Evolutionary conservation across 1,140 invertebrate genomes (phyloP), one percentile per base, ranked within the genome.

Genomic region (Onthophagus taurus): DNA sequence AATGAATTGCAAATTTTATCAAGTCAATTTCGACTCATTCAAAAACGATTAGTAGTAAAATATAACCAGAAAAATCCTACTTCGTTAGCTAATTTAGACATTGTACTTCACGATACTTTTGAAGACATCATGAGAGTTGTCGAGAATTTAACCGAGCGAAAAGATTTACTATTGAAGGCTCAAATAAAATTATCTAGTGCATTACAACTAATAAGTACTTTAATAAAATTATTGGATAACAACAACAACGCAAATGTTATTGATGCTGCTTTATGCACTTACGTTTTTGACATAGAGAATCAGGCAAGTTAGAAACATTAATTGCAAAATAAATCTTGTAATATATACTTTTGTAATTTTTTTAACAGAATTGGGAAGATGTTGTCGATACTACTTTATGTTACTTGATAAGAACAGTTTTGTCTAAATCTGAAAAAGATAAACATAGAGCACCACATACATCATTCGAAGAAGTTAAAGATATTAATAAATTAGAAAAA

Each of bases 41-140:
- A 89, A 61, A 77, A 81, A 54, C 63, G 80, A 38, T 61, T 89
- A 1, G 64, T 89, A 29, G 74, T 78, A 0, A 80, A 85, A 60
- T 83, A 83, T 57, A 80, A 83, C 49, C 81, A 85, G 42, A 78
- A 82, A 59, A 85, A 81, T 29, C 82, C 84, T 2, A 71, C 75
- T 2, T 74, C 83, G 19, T 69, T 87, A 37, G 77, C 76, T 20
- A 76, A 80, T 51, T 61, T 88, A 14, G 79, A 85, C 59, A 77
- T 76, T 12, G 61, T 89, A 16, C 67, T 89, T 44, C 75, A 79
- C 45, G 79, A 82, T 34, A 85, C 83, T 7, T 76, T 81, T 54
- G 64, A 70, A 50, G 75, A 81, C 51, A 74, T 87, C 17, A 59
- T 67, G 9, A 60, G 61, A 21, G 57, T 61, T 7, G 65, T 71